These are phyloP conservation scores for Trachurus trachurus DNA, from an alignment of 2,797 vertebrate species.

Conservation along the genomic window DNA sequence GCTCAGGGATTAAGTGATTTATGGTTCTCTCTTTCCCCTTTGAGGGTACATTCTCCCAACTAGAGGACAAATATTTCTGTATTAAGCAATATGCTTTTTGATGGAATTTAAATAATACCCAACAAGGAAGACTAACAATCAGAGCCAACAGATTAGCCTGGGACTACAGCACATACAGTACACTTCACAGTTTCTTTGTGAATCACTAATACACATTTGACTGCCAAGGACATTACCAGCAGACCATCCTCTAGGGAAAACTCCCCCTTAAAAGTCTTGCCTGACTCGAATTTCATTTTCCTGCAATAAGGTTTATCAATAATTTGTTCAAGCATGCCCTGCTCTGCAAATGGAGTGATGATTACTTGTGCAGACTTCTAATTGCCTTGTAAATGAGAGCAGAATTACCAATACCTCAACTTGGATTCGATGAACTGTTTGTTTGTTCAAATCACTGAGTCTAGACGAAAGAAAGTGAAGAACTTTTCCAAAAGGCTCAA, in stretches of 20 bases:
- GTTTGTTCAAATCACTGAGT: slow-evolving; percentile 51
- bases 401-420: slow-evolving; percentile 67
- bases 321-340: slow-evolving; percentile 73
- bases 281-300: slow-evolving; percentile 65
- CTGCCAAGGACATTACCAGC: slow-evolving; percentile 52
- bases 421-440: slow-evolving; percentile 44
- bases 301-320: slow-evolving; percentile 75
- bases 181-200: slow-evolving; percentile 17
- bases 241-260: slow-evolving; percentile 43
- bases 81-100: slow-evolving; percentile 42
- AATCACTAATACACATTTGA: slow-evolving; percentile 45
- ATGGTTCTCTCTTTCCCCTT: slow-evolving; percentile 31
- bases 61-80: slow-evolving; percentile 55
- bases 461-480: slow-evolving; percentile 18
- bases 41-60: slow-evolving; percentile 33
- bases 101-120: slow-evolving; percentile 56
- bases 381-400: slow-evolving; percentile 74
- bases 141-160: slow-evolving; percentile 47
- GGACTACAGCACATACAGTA: slow-evolving; percentile 28
- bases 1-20: slow-evolving; percentile 51
- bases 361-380: slow-evolving; percentile 75
- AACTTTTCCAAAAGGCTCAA: slow-evolving; percentile 30
- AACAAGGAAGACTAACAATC: slow-evolving; percentile 43
- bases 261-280: slow-evolving; percentile 25
- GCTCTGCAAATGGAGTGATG: slow-evolving; percentile 73